Base-by-base conservation (phyloP, 2,888 invertebrate species). In the Odontothrips loti region DNA sequence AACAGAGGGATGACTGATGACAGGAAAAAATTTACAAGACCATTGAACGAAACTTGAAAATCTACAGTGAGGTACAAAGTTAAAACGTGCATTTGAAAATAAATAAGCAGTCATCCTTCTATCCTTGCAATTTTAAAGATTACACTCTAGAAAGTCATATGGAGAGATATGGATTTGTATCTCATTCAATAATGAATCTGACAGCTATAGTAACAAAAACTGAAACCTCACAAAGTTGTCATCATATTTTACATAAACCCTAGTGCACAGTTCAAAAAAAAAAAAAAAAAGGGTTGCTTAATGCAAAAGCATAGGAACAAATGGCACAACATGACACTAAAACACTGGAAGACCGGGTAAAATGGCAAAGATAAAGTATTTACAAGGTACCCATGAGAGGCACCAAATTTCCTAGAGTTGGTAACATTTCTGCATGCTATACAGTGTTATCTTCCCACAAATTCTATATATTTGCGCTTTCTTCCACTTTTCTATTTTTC, bases 351-450 rank as follows among this genome's bases (percentile, higher is more conserved):
- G 68, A 75, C 68, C 68, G 10, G 27, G 10, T 3, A 75, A 23
- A 75, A 75, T 27, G 68, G 68, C 68, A 75, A 75, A 27, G 68
- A 23, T 27, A 12, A 0, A 75, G 12, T 27, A 75, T 23, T 27
- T 75, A 75, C 68, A 75, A 2, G 68, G 23, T 27, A 27, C 68
- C 68, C 12, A 27, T 9, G 10, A 27, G 27, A 75, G 27, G 23
- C 27, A 27, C 68, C 68, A 75, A 75, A 11, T 27, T 75, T 75
- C 27, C 23, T 75, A 75, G 3, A 9, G 27, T 75, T 75, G 68
- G 68, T 75, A 75, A 75, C 68, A 75, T 27, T 75, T 68, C 27
- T 75, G 68, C 68, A 75, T 75, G 23, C 68, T 27, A 27, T 27
- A 27, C 27, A 75, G 12, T 58, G 20, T 15, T 15, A 20, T 58